Conservation (phyloP, 2,888 invertebrate genomes). For the Leucozona laternaria region DNA sequence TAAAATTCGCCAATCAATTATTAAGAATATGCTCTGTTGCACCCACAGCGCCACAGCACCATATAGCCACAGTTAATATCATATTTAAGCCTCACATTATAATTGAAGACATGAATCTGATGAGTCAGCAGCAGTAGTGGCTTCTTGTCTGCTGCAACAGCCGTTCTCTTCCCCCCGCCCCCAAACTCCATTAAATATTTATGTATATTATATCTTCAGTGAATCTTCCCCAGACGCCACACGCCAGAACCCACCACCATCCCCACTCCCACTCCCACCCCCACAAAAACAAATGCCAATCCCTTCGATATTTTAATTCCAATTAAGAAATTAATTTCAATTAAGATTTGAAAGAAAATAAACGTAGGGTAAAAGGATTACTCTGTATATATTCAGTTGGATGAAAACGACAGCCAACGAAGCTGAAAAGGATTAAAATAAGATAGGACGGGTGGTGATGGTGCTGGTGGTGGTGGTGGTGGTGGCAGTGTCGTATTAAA, state of each 20-base stretch:
- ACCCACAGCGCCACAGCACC: conserved; percentile 5
- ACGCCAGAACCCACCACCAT: too few species aligned
- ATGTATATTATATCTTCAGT: not conserved
- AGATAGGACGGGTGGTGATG: not conserved
- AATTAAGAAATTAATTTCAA: conserved; percentile 66
- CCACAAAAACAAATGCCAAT: conserved; percentile 19
- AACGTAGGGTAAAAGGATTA: conserved; percentile 55
- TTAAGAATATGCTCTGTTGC: conserved; percentile 43
- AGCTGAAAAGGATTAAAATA: conserved; percentile 39
- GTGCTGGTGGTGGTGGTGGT: too few species aligned
- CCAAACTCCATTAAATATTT: not conserved
- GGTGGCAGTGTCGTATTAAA: conserved; percentile 29
- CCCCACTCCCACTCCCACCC: too few species aligned
- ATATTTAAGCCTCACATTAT: conserved; percentile 41
- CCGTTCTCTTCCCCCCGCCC: not conserved
- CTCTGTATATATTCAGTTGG: not conserved
- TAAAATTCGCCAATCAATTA: conserved; percentile 39
- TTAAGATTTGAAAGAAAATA: conserved; percentile 57
- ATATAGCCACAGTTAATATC: conserved; percentile 8
- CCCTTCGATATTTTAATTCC: conserved; percentile 58
- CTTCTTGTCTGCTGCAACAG: conserved; percentile 7
- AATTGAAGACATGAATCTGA: conserved; percentile 44
- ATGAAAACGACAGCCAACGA: conserved; percentile 38
- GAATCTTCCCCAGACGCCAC: not conserved
- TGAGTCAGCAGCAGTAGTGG: conserved; percentile 38